Conservation (phyloP, 2,113 vertebrate species). For the Pogonocichla stellata region DNA sequence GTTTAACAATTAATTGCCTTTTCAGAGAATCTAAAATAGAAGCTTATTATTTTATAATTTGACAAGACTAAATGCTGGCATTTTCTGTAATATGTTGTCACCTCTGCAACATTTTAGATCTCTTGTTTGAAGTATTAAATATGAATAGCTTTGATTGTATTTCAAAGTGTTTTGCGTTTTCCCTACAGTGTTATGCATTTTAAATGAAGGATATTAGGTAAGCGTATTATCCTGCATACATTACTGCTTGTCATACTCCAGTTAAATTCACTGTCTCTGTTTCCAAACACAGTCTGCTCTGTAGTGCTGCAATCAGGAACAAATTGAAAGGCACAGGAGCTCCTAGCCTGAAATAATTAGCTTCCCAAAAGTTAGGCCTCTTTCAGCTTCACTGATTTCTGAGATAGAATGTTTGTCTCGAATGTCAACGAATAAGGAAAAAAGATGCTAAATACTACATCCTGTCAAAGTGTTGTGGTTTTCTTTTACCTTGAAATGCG, state of each 20-base stretch:
- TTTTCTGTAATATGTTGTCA: constrained; percentile 30
- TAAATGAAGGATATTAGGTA: constrained; percentile 14
- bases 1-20: constrained; percentile 34
- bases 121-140: constrained; percentile 39
- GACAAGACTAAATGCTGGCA: neutral
- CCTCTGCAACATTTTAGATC: neutral
- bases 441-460: neutral
- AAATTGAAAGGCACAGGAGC: neutral
- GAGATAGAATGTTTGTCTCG: neutral
- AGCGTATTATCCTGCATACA: neutral
- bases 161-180: neutral
- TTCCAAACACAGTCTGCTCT: neutral
- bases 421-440: neutral
- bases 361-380: neutral
- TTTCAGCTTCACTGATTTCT: neutral
- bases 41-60: constrained; percentile 41
- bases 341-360: neutral
- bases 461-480: neutral
- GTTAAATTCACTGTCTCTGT: neutral
- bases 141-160: constrained; percentile 29
- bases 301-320: neutral
- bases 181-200: neutral
- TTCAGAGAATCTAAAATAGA: neutral
- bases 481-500: neutral
- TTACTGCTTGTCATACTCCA: neutral